Conservation (phyloP, 2,113 vertebrate genomes). For the Cichladusa arquata region DNA sequence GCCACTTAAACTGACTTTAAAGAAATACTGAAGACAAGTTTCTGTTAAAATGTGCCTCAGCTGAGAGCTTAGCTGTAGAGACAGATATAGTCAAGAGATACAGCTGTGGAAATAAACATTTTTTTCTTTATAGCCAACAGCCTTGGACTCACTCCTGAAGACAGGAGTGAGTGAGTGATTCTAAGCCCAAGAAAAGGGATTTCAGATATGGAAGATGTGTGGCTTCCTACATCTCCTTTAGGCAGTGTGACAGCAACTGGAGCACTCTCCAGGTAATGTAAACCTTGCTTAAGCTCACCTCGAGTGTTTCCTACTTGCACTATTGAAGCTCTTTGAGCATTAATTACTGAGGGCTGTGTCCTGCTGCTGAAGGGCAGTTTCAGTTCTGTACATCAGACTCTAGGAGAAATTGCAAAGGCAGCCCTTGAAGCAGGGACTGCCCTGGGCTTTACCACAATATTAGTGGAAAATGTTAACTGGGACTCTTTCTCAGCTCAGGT, state of each 20-base stretch:
- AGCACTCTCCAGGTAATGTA: not conserved
- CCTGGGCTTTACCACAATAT: not conserved
- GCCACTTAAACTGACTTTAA: not conserved
- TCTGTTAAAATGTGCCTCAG: not conserved
- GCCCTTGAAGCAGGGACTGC: not conserved
- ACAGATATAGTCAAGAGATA: not conserved
- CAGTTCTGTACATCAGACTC: not conserved
- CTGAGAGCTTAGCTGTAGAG: not conserved
- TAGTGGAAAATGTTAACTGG: rapidly evolving
- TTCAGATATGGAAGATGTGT: not conserved
- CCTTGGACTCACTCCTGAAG: not conserved
- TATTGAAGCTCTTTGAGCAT: not conserved
- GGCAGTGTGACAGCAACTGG: not conserved
- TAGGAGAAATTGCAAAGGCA: not conserved
- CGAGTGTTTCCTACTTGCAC: not conserved
- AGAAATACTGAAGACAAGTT: not conserved
- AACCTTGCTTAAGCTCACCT: not conserved
- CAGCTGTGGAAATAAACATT: not conserved
- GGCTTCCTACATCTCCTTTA: not conserved
- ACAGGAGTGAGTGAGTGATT: not conserved
- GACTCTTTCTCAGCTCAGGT: not conserved
- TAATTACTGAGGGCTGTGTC: not conserved
- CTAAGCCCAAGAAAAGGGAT: not conserved
- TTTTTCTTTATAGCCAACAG: not conserved
- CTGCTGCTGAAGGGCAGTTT: not conserved